Conservation (phyloP, 2,113 vertebrate genomes). For the Lepus europaeus region DNA sequence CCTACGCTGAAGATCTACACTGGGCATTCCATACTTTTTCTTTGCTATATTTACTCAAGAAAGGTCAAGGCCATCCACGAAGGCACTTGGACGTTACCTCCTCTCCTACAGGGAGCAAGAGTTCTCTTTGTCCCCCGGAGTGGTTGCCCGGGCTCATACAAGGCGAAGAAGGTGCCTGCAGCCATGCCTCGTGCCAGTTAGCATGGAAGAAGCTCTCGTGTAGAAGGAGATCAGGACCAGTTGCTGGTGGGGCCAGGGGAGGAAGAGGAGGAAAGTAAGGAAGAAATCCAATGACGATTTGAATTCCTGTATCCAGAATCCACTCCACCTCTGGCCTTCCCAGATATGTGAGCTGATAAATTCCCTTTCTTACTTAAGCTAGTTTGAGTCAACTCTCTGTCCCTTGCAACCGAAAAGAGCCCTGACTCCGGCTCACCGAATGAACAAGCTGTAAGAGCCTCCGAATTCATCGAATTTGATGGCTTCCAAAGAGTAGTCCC, state of each 20-base stretch:
- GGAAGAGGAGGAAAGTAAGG: neutral
- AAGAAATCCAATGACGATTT: constrained; percentile 40
- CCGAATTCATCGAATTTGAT: neutral
- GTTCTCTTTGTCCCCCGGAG: constrained; percentile 23
- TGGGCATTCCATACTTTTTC: neutral
- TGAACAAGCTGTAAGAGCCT: neutral
- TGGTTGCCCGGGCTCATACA: constrained; percentile 11
- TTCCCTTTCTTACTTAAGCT: constrained; percentile 57
- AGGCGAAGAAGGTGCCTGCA: neutral
- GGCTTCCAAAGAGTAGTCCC: neutral
- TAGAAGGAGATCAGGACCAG: neutral
- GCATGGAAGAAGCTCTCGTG: constrained; percentile 27
- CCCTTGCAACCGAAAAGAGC: constrained; percentile 33
- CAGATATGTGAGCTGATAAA: constrained; percentile 53
- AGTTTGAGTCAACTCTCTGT: constrained; percentile 67
- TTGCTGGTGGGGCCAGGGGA: neutral
- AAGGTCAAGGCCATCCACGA: neutral
- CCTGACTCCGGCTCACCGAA: constrained; percentile 46
- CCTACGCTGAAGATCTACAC: neutral
- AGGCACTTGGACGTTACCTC: neutral
- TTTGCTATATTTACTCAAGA: constrained; percentile 17
- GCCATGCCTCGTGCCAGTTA: neutral
- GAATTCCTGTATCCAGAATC: constrained; percentile 61
- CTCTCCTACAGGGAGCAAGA: neutral
- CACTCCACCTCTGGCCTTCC: constrained; percentile 38